Evolutionary conservation across 1,140 invertebrate species (phyloP).

Genomic region (Heliconius congener): DNA sequence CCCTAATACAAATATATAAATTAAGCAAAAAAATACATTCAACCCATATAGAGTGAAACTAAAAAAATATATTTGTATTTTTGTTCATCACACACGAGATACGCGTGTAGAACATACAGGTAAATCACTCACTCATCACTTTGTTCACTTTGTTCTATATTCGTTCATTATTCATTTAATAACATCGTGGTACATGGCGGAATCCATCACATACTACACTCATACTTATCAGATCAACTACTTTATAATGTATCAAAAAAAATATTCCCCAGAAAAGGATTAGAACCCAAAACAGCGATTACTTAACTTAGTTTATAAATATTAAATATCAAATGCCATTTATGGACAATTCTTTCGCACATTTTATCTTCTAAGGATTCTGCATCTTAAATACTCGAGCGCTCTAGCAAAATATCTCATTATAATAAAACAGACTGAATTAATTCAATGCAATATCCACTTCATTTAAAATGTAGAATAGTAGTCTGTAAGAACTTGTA

Average conservation of each 20-base stretch:
- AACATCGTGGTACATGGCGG: too few species aligned
- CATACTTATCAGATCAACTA: too few species aligned
- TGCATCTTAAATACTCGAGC: not conserved
- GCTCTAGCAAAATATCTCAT: not conserved
- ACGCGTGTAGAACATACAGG: too few species aligned
- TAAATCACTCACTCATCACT: too few species aligned
- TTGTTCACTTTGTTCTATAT: too few species aligned
- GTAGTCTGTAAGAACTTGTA: slow-evolving; percentile 12
- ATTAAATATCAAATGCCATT: not conserved
- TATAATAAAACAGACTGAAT: slow-evolving; percentile 9
- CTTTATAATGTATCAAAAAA: too few species aligned
- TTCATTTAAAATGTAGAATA: slow-evolving; percentile 14
- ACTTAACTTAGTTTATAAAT: not conserved
- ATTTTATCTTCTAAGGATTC: not conserved
- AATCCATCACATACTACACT: too few species aligned
- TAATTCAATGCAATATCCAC: slow-evolving; percentile 13
- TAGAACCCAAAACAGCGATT: too few species aligned
- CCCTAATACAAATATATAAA: not conserved
- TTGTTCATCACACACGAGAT: too few species aligned
- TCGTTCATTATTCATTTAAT: too few species aligned
- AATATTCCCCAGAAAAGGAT: too few species aligned
- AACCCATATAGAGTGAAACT: not conserved
- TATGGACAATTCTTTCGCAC: not conserved
- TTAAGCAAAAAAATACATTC: not conserved
- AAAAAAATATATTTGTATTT: too few species aligned